Base-by-base conservation (phyloP, 2,888 invertebrate genomes). In the Carcina quercana region DNA sequence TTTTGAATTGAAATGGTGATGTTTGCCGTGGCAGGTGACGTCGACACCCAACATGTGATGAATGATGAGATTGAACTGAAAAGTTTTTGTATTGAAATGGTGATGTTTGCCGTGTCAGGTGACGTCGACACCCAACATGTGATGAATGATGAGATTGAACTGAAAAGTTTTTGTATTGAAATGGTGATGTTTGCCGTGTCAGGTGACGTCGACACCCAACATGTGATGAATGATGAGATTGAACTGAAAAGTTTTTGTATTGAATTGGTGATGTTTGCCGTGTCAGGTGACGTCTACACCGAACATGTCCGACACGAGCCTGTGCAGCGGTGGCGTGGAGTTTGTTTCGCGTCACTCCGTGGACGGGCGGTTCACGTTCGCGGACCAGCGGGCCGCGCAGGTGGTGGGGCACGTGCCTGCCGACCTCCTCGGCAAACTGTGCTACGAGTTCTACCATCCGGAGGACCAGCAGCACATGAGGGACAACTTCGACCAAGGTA, bases 341-440 rank as follows among this genome's bases (percentile, higher is more conserved):
- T 99, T 99, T 72, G 96, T 98, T 53, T 96, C 98, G 27, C 91
- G 99, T 24, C 97, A 99, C 84, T 92, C 95, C 27, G 91, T 93
- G 59, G 98, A 99, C 68, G 98, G 98, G 11, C 98, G 97, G 67
- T 97, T 98, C 76, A 97, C 98, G 31, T 99, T 99, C 82, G 97
- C 98, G 33, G 99, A 99, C 83, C 98, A 98, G 74, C 91, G 97
- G 56, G 97, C 97, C 29, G 90, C 95, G 47, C 91, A 91, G 50
- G 89, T 98, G 42, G 86, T 98, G 32, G 97, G 97, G 10, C 96
- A 97, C 73, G 92, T 94, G 34, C 97, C 98, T 6, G 94, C 95
- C 3, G 98, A 98, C 71, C 86, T 99, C 42, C 86, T 99, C 37
- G 97, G 97, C 35, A 97, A 98, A 71, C 92, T 94, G 35, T 97